A percentile compares a stretch with the other conserved stretches of the same genome.
phyloP scores from a whole-genome alignment of 2,113 vertebrate species.

The Setophaga petechia region DNA sequence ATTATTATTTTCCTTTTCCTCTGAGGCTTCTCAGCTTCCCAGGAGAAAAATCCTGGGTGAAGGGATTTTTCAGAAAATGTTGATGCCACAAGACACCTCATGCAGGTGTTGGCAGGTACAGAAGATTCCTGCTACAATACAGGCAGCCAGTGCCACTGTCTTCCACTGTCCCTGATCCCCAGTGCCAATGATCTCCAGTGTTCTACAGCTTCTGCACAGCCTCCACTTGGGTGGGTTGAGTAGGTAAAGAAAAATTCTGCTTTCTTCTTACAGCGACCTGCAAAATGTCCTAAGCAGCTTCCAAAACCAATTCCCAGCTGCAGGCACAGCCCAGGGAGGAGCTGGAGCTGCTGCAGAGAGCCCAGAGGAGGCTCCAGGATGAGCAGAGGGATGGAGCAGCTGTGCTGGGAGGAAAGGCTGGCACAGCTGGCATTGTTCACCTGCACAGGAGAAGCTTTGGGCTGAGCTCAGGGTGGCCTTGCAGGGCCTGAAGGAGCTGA shows the following conservation, averaged over 20 bases:
- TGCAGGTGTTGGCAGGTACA: neutral
- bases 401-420: no score
- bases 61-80: no score
- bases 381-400: neutral
- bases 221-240: neutral
- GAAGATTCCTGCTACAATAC: neutral
- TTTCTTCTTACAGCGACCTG: neutral
- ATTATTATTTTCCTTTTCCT: no score
- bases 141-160: neutral
- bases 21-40: no score
- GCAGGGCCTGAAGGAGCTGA: neutral
- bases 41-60: no score
- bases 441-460: no score
- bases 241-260: neutral
- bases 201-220: neutral
- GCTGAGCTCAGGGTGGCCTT: no score
- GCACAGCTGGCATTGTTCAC: no score
- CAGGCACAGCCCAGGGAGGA: fast-evolving
- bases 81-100: neutral
- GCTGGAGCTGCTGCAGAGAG: neutral
- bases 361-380: neutral
- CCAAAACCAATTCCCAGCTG: neutral
- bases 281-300: neutral
- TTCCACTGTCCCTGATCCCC: neutral
- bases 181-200: neutral